These are phyloP conservation scores for Silurus asotus DNA, from an alignment of 2,113 vertebrate genomes.

Conservation along the genomic window DNA sequence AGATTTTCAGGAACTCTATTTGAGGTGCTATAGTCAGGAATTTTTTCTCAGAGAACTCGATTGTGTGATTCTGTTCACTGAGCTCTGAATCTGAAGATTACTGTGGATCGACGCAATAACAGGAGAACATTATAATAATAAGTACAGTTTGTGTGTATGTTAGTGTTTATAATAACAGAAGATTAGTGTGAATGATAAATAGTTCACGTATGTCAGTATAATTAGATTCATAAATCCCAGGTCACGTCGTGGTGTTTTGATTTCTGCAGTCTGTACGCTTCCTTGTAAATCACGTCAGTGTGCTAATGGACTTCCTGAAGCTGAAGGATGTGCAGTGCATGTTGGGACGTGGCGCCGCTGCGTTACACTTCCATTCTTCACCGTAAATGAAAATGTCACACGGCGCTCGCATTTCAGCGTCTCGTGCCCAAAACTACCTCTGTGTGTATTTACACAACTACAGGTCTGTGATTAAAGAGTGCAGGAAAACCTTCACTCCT, in stretches of 20 bases:
- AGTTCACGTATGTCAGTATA: not conserved
- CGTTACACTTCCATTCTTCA: conserved; percentile 31
- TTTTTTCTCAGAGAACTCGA: not conserved
- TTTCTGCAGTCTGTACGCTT: not conserved
- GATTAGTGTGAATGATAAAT: not conserved
- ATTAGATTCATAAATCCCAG: not conserved
- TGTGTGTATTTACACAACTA: not conserved
- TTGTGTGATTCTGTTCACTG: not conserved
- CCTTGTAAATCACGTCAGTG: not conserved
- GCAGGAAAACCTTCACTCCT: not conserved
- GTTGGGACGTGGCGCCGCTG: not conserved
- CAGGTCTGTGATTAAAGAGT: not conserved
- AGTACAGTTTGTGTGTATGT: not conserved
- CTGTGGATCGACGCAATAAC: not conserved
- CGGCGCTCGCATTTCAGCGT: not conserved
- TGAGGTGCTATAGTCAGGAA: not conserved
- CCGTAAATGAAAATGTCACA: conserved; percentile 39
- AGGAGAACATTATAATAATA: too few relatives aligned
- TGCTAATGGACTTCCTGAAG: conserved; percentile 8
- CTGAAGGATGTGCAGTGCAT: conserved; percentile 19
- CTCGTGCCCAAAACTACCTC: not conserved
- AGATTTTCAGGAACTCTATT: not conserved
- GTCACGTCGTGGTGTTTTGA: not conserved
- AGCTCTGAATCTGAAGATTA: not conserved
- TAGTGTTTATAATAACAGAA: not conserved